A percentile compares a stretch with the other conserved stretches of the same genome.
These are phyloP conservation scores for Trachelus tabidus DNA, from an alignment of 2,888 invertebrate species.

Conservation along the genomic window DNA sequence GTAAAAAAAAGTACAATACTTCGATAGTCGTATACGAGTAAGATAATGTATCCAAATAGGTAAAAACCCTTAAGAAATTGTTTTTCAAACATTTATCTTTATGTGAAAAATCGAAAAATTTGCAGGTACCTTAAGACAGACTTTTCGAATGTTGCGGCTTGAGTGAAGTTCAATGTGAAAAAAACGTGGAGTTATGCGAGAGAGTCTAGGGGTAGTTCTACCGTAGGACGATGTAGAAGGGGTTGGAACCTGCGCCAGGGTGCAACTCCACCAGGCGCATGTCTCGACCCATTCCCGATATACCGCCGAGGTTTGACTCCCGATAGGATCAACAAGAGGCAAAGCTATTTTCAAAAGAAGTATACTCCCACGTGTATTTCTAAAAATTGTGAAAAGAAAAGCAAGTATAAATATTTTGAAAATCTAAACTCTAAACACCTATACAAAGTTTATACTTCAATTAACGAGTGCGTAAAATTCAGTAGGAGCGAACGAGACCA, in stretches of 20 bases:
- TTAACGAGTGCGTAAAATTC: not conserved
- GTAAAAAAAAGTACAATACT: not conserved
- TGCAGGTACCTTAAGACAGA: conserved; percentile 18
- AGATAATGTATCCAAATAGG: not conserved
- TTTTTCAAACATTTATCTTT: not conserved
- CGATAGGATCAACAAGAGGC: conserved; percentile 39
- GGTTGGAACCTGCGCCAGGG: conserved; percentile 60
- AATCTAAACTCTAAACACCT: not conserved
- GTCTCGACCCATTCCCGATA: conserved; percentile 48
- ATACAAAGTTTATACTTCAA: not conserved
- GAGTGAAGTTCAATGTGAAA: conserved; percentile 51
- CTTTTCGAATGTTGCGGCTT: conserved; percentile 35
- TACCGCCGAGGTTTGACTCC: conserved; percentile 49
- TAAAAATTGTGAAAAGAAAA: not conserved
- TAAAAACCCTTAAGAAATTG: fast-evolving
- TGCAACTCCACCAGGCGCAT: conserved; percentile 58
- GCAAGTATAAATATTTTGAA: not conserved
- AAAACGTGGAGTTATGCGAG: conserved; percentile 49
- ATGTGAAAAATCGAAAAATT: not conserved
- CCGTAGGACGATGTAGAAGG: conserved; percentile 23
- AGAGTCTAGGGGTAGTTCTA: conserved; percentile 19
- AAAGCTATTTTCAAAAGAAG: not conserved
- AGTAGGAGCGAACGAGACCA: not conserved
- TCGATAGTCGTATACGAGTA: not conserved
- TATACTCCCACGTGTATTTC: not conserved